Conservation (phyloP, 2,888 invertebrate species). For the Mermis nigrescens region DNA sequence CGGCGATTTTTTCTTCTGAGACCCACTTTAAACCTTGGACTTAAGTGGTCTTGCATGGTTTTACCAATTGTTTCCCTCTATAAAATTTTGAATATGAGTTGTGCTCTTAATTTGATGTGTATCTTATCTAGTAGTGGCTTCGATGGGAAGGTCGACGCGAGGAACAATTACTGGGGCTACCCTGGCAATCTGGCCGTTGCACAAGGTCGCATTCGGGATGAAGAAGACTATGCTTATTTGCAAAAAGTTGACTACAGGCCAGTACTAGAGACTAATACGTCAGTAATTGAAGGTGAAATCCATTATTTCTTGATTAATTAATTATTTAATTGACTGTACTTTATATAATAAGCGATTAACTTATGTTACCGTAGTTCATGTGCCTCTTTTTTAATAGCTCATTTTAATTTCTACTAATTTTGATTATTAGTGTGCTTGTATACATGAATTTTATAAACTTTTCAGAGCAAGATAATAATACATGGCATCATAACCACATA, state of each 20-base stretch:
- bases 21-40: too few species aligned
- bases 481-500: too few species aligned
- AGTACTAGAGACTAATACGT: slow-evolving; percentile 64
- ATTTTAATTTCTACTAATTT: too few species aligned
- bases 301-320: background rate
- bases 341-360: too few species aligned
- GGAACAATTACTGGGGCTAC: slow-evolving; percentile 83
- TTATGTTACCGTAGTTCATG: too few species aligned
- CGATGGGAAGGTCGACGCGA: slow-evolving; percentile 50
- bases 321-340: background rate
- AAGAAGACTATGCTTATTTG: slow-evolving; percentile 52
- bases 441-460: too few species aligned
- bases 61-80: too few species aligned
- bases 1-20: too few species aligned
- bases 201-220: slow-evolving; percentile 66
- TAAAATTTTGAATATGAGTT: background rate
- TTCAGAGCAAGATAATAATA: too few species aligned
- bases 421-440: too few species aligned
- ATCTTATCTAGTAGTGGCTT: background rate
- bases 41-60: too few species aligned
- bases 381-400: too few species aligned
- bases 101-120: slow-evolving; percentile 33
- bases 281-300: slow-evolving; percentile 36
- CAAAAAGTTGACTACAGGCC: slow-evolving; percentile 61
- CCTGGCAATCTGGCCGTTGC: slow-evolving; percentile 63